A percentile compares a stretch with the other conserved stretches of the same genome.
phyloP scores from a whole-genome alignment of 2,888 invertebrate genomes.

The Drosophila merina region DNA sequence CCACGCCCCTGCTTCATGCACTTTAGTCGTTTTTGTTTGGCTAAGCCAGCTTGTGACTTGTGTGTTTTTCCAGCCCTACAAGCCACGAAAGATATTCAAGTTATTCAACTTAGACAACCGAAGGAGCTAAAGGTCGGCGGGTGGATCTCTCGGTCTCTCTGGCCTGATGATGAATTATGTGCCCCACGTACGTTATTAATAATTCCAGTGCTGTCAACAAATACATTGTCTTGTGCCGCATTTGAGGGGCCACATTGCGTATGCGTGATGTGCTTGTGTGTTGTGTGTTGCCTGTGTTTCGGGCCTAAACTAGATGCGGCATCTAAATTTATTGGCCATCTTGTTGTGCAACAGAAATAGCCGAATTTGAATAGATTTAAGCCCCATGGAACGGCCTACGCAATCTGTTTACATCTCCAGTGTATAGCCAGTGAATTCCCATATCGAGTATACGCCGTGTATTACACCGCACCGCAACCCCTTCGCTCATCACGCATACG shows the following conservation, averaged over 20 bases:
- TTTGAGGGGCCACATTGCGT: constrained; percentile 55
- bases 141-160: constrained; percentile 14
- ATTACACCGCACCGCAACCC: constrained; percentile 16
- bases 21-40: constrained; percentile 63
- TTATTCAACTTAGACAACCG: constrained; percentile 22
- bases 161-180: constrained; percentile 76
- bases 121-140: constrained; percentile 36
- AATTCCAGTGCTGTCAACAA: constrained; percentile 81
- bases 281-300: constrained; percentile 24
- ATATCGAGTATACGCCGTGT: constrained; percentile 24
- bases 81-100: constrained; percentile 55
- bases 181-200: constrained; percentile 81
- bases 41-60: constrained; percentile 73
- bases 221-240: constrained; percentile 61
- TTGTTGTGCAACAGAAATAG: constrained; percentile 45
- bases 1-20: constrained; percentile 14
- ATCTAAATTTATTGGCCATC: constrained; percentile 69
- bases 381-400: constrained; percentile 7
- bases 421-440: constrained; percentile 14
- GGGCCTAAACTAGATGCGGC: constrained; percentile 43
- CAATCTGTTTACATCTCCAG: constrained; percentile 32
- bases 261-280: constrained; percentile 74
- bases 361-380: constrained; percentile 16
- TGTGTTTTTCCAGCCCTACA: constrained; percentile 60
- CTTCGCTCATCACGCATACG: constrained; percentile 31